phyloP scores from a whole-genome alignment of 1,140 invertebrate species.

The Lineus longissimus region DNA sequence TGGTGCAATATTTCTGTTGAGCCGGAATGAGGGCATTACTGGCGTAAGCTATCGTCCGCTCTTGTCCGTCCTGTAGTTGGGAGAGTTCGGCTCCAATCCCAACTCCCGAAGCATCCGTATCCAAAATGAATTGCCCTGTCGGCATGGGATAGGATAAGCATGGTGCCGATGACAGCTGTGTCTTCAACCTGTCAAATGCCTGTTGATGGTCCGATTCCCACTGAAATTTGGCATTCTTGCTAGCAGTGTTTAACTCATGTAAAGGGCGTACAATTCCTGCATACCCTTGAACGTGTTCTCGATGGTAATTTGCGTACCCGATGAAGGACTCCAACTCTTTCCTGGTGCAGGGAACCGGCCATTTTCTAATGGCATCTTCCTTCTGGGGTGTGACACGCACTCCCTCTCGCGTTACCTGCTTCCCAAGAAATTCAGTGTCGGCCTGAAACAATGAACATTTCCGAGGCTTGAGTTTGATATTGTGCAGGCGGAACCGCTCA shows the following conservation, averaged over 20 bases:
- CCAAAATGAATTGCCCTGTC: conserved; percentile 37
- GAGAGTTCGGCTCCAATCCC: conserved; percentile 50
- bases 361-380: conserved; percentile 44
- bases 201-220: conserved; percentile 4
- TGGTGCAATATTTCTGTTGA: conserved; percentile 17
- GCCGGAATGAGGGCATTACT: conserved; percentile 6
- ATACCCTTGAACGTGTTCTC: conserved; percentile 36
- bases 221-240: conserved; percentile 5
- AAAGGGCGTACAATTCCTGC: conserved; percentile 19
- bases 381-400: conserved; percentile 32
- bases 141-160: conserved; percentile 30
- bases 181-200: conserved; percentile 11
- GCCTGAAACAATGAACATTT: conserved; percentile 49
- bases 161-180: conserved; percentile 3
- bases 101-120: conserved; percentile 51
- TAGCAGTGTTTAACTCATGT: conserved; percentile 4
- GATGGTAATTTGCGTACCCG: conserved; percentile 51
- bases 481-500: conserved; percentile 7
- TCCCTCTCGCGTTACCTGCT: conserved; percentile 15
- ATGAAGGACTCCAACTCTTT: conserved; percentile 44
- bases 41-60: conserved; percentile 9
- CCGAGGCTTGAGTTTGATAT: conserved; percentile 50
- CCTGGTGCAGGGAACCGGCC: conserved; percentile 39
- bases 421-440: conserved; percentile 16
- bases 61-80: conserved; percentile 37